A percentile compares a stretch with the other conserved stretches of the same genome.
Evolutionary conservation across 2,888 invertebrate species (phyloP).

Genomic region (Pilophorus perplexus): DNA sequence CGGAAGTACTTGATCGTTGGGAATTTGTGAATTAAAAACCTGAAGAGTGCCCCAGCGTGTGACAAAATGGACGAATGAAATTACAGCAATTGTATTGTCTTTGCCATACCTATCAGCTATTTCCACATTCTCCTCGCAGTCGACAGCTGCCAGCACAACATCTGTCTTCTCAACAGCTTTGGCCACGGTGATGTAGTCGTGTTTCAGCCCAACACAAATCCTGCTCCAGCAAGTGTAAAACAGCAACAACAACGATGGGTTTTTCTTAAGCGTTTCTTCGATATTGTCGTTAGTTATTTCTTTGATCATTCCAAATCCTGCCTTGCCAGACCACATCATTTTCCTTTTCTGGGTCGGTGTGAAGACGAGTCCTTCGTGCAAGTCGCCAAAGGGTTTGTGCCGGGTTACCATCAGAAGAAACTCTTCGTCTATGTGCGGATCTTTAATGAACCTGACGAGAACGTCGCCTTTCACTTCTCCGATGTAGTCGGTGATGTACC

Average conservation of each 20-base stretch:
- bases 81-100: too few relatives aligned
- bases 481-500: constrained; percentile 30
- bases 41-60: too few relatives aligned
- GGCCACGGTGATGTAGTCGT: constrained; percentile 27
- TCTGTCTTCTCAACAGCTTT: constrained; percentile 29
- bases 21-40: constrained; percentile 23
- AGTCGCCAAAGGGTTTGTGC: constrained; percentile 8
- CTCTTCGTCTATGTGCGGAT: constrained; percentile 12
- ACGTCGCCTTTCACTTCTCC: constrained; percentile 28
- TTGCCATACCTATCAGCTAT: constrained; percentile 31
- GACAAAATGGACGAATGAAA: too few relatives aligned
- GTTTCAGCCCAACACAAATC: constrained; percentile 20
- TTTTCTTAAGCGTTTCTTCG: background rate
- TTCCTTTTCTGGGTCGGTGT: constrained; percentile 15
- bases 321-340: constrained; percentile 16
- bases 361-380: constrained; percentile 6
- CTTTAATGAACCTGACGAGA: constrained; percentile 29
- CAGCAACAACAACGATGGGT: constrained; percentile 20
- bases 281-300: constrained; percentile 26
- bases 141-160: constrained; percentile 23
- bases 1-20: constrained; percentile 33
- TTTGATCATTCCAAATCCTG: constrained; percentile 13
- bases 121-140: constrained; percentile 36
- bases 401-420: constrained; percentile 2
- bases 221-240: constrained; percentile 39